These are phyloP conservation scores for Lepidurus apus DNA, from an alignment of 1,140 invertebrate genomes.

Conservation along the genomic window DNA sequence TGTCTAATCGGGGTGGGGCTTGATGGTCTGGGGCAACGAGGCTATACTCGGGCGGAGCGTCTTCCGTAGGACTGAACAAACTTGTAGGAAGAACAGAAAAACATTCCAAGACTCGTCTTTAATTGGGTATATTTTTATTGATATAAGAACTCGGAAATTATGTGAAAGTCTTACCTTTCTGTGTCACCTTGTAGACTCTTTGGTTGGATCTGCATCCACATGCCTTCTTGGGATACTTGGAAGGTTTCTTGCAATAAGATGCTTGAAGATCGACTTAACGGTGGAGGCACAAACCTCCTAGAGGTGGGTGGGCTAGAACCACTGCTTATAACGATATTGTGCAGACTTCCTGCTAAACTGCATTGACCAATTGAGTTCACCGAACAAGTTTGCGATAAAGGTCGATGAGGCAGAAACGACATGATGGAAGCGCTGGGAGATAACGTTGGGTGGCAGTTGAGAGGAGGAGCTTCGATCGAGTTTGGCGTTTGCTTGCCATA, in stretches of 20 bases:
- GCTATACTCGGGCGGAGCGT: conserved; percentile 42
- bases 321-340: neutral
- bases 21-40: conserved; percentile 49
- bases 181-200: neutral
- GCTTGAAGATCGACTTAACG: neutral
- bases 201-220: neutral
- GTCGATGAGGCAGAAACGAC: neutral
- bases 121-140: neutral
- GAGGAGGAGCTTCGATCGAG: conserved; percentile 41
- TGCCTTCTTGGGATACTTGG: neutral
- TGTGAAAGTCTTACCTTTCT: neutral
- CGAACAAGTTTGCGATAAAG: neutral
- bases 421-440: neutral
- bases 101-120: neutral
- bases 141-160: neutral
- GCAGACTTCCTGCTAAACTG: neutral
- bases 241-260: neutral
- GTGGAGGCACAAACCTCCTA: neutral
- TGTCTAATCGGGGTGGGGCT: neutral
- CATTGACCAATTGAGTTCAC: neutral
- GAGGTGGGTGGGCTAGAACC: neutral
- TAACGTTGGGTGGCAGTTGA: conserved; percentile 36
- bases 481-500: conserved; percentile 48
- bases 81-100: conserved; percentile 2
- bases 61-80: conserved; percentile 43